Conservation (phyloP, 2,797 vertebrate species). For the Epinephelus awoara region DNA sequence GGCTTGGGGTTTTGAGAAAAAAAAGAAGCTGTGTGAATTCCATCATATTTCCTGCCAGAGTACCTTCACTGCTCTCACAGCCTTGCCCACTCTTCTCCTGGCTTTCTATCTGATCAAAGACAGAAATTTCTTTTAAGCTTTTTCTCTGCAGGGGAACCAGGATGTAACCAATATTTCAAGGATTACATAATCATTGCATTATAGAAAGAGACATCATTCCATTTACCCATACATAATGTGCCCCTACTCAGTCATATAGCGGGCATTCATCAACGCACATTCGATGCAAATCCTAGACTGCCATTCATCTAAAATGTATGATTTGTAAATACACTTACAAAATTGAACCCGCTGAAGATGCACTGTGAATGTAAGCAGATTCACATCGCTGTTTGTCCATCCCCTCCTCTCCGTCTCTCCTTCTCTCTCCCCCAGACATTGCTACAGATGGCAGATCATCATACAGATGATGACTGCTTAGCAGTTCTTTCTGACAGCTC, state of each 20-base stretch:
- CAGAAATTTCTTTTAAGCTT: slow-evolving; percentile 66
- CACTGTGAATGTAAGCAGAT: slow-evolving; percentile 47
- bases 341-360: slow-evolving; percentile 36
- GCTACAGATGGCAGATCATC: slow-evolving; percentile 82
- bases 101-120: slow-evolving; percentile 77
- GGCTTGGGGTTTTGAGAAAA: slow-evolving; percentile 54
- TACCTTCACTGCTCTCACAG: slow-evolving; percentile 54
- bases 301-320: slow-evolving; percentile 50
- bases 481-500: slow-evolving; percentile 81
- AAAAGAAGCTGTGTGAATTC: slow-evolving; percentile 68
- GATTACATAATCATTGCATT: slow-evolving; percentile 79
- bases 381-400: slow-evolving; percentile 37
- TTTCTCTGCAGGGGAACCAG: slow-evolving; percentile 61
- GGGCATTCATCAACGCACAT: slow-evolving; percentile 33
- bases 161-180: slow-evolving; percentile 75
- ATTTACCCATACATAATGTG: slow-evolving; percentile 43
- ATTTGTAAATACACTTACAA: slow-evolving; percentile 48
- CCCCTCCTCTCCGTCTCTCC: slow-evolving; percentile 3
- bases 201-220: slow-evolving; percentile 53
- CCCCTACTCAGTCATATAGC: slow-evolving; percentile 27
- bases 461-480: slow-evolving; percentile 83
- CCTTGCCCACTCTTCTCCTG: slow-evolving; percentile 62
- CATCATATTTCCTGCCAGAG: slow-evolving; percentile 74
- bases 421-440: slow-evolving; percentile 48
- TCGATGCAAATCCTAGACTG: slow-evolving; percentile 39